Evolutionary conservation across 2,888 invertebrate species (phyloP), one percentile per base, ranked within the genome.

Genomic region (Rotaria macrura): DNA sequence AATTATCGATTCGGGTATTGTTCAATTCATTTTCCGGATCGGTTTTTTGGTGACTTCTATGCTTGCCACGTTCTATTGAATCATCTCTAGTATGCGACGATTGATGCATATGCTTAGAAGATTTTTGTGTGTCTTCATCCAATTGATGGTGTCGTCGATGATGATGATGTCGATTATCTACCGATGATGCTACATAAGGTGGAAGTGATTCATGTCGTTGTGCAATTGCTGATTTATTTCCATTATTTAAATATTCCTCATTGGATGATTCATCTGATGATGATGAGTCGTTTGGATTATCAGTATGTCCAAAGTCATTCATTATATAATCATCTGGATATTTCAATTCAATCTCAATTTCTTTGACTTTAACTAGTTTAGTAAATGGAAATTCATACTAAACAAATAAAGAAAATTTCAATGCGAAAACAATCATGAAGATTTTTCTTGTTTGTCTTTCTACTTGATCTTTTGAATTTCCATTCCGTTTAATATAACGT

Each of bases 381-480:
- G 79, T 43, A 43, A 79, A 79, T 20, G 43, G 9, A 43, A 79
- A 79, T 12, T 79, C 79, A n/a, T n/a, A 43, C 79, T 79, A n/a
- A 9, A 20, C 25, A 40, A 2, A 23, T 23, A 43, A 38, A 25
- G 34, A 43, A 14, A 12, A 43, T 38, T 1, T n/a, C 1, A 65
- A 29, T 65, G 4, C 1, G 40, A 14, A 25, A 14, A 17, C 1
- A 20, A 9, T 0, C 1, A 38, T 40, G 10, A 43, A 5, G 10
- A 43, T 10, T 43, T 43, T 43, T 43, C 43, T 43, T 43, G 5
- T 43, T 43, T 38, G 12, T n/a, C 2, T 3, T n/a, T 2, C 17
- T 85, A 90, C 90, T 88, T 89, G 90, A 87, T 90, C 88, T 88
- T 90, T 90, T 5, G 88, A 86, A 86, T 89, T 90, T 34, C 89